These are phyloP conservation scores for Oscheius sp. DNA, from an alignment of 1,140 invertebrate species.

Conservation along the genomic window DNA sequence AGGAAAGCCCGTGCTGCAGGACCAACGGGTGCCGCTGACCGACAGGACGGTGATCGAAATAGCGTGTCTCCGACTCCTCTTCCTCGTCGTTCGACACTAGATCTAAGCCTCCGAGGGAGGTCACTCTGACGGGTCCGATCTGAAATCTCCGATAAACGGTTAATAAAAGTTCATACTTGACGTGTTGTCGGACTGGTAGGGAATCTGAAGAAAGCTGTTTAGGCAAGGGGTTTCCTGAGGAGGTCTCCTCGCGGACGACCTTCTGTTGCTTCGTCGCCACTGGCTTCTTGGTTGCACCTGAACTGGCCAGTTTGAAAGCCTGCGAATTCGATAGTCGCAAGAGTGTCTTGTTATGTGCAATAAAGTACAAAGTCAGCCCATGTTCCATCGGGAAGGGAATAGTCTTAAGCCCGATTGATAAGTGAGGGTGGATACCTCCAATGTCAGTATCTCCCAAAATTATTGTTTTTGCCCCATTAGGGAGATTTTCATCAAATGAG, in stretches of 20 bases:
- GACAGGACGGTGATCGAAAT: slow-evolving; percentile 93
- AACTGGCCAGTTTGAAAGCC: not conserved
- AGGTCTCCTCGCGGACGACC: slow-evolving; percentile 46
- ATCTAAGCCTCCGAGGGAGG: too few relatives aligned
- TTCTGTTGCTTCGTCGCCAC: slow-evolving; percentile 46
- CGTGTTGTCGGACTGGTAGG: slow-evolving; percentile 46
- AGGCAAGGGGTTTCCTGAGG: slow-evolving; percentile 46
- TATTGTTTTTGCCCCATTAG: too few relatives aligned
- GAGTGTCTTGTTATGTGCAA: not conserved
- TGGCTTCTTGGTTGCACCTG: slow-evolving; percentile 28
- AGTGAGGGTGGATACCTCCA: too few relatives aligned
- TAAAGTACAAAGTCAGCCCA: not conserved
- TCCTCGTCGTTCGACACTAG: slow-evolving; percentile 13
- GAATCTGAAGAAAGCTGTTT: slow-evolving; percentile 58
- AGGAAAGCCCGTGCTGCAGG: slow-evolving; percentile 79
- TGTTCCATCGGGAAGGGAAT: not conserved
- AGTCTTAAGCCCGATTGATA: too few relatives aligned
- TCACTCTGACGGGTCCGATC: not conserved
- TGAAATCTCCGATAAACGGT: not conserved
- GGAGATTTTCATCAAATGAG: too few relatives aligned
- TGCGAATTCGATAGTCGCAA: not conserved
- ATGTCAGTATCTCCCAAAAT: too few relatives aligned
- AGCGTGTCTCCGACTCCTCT: slow-evolving; percentile 42
- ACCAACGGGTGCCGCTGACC: slow-evolving; percentile 80
- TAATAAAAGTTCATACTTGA: not conserved